phyloP scores from a whole-genome alignment of 1,140 invertebrate genomes.

The Elysia chlorotica region DNA sequence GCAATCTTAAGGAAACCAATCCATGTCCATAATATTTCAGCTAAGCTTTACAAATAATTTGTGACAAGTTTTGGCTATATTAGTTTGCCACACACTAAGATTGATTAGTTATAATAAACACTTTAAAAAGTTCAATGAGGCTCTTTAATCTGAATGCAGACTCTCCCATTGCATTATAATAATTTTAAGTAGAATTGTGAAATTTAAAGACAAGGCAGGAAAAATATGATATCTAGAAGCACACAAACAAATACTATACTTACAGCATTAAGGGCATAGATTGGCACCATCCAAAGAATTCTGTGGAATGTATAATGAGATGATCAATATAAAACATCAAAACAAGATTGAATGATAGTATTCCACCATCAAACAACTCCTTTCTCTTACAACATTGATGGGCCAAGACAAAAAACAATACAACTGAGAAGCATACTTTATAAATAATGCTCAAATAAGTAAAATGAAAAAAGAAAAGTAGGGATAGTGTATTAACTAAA shows the following conservation, averaged over 20 bases:
- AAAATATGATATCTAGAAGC: background rate
- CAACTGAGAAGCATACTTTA: background rate
- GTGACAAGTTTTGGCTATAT: too few species aligned
- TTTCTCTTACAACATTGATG: background rate
- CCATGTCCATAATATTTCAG: too few species aligned
- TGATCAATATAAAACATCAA: slow-evolving; percentile 65
- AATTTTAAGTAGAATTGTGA: background rate
- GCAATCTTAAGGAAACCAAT: too few species aligned
- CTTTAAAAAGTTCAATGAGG: background rate
- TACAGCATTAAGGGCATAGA: slow-evolving; percentile 93
- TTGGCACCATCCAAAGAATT: slow-evolving; percentile 97
- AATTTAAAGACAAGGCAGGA: background rate
- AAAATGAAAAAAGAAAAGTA: too few species aligned
- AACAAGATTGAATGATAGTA: slow-evolving; percentile 24
- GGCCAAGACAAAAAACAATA: background rate
- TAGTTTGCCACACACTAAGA: too few species aligned
- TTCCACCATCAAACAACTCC: background rate
- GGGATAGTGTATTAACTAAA: too few species aligned
- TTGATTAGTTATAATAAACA: background rate
- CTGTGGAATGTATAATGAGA: slow-evolving; percentile 72
- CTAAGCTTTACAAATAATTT: too few species aligned
- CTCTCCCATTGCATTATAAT: background rate
- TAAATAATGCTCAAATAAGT: too few species aligned
- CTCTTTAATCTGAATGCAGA: background rate
- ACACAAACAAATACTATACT: slow-evolving; percentile 54